phyloP scores from a whole-genome alignment of 2,113 vertebrate genomes.

The Gnathonemus longibarbis region DNA sequence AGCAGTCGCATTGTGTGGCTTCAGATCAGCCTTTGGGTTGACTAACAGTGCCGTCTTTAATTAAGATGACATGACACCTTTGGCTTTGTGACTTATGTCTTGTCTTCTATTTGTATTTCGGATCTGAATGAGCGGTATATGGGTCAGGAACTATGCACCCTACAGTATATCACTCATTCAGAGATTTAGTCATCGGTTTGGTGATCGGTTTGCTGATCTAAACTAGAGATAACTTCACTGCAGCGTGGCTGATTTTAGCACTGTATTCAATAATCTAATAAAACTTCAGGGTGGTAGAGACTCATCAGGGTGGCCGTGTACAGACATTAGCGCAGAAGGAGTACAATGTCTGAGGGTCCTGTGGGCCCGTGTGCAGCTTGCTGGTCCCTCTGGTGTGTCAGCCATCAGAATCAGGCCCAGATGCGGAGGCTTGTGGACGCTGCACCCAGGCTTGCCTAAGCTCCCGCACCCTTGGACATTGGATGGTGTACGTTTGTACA shows the following conservation, averaged over 20 bases:
- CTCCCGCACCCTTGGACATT: background rate
- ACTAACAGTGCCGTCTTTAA: background rate
- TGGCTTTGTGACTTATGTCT: background rate
- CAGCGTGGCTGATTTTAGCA: background rate
- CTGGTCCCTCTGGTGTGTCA: background rate
- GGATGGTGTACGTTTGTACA: constrained; percentile 62
- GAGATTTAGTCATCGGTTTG: background rate
- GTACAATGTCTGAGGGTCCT: background rate
- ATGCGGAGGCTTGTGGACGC: background rate
- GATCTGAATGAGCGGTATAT: background rate
- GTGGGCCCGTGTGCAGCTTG: background rate
- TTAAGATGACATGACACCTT: background rate
- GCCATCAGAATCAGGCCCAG: constrained; percentile 5
- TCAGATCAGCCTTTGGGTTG: background rate
- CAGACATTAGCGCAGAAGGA: background rate
- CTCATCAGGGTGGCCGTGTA: background rate
- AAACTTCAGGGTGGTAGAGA: background rate
- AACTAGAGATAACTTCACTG: background rate
- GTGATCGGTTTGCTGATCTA: background rate
- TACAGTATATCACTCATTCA: background rate
- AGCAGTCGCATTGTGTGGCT: background rate
- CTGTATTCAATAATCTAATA: background rate
- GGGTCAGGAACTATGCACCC: background rate
- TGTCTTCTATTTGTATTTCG: background rate
- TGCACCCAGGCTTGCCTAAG: background rate